A percentile compares a stretch with the other conserved stretches of the same genome.
phyloP scores from a whole-genome alignment of 1,140 invertebrate genomes.

The Drosophila gunungcola region DNA sequence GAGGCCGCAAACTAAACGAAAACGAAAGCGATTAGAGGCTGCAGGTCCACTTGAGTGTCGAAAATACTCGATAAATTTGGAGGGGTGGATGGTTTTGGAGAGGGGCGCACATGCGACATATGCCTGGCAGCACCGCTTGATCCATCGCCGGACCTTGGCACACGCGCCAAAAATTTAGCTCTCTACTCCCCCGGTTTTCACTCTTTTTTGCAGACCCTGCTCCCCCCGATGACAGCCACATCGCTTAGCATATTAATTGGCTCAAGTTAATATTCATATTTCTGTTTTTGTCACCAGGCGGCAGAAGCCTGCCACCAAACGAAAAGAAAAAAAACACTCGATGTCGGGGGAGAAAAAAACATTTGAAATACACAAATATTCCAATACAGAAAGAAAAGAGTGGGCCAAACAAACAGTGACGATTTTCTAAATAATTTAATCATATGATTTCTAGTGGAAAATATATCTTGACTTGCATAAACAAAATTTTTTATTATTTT shows the following conservation, averaged over 20 bases:
- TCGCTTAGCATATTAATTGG: conserved; percentile 82
- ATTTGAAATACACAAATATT: conserved; percentile 21
- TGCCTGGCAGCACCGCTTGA: conserved; percentile 58
- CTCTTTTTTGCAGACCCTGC: conserved; percentile 4
- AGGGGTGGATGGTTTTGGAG: conserved; percentile 11
- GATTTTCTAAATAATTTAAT: conserved; percentile 19
- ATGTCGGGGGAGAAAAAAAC: conserved; percentile 1
- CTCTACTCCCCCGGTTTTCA: conserved; percentile 7
- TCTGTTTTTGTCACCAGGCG: conserved; percentile 55
- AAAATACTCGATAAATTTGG: conserved; percentile 9
- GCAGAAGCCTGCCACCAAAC: conserved; percentile 9
- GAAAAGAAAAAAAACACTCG: conserved; percentile 21
- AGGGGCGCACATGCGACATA: conserved; percentile 45
- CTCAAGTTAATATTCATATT: conserved; percentile 74
- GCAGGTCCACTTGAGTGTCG: conserved; percentile 35
- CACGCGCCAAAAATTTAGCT: conserved; percentile 65
- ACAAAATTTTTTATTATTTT: background rate
- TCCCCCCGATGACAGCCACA: conserved; percentile 52
- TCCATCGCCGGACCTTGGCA: conserved; percentile 66
- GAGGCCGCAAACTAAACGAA: conserved; percentile 28
- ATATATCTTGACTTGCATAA: background rate
- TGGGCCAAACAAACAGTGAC: conserved; percentile 37
- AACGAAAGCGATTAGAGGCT: conserved; percentile 42
- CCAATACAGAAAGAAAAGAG: conserved; percentile 10
- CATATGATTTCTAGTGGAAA: conserved; percentile 21